phyloP scores from a whole-genome alignment of 2,888 invertebrate species.

The Steinernema scapterisci region DNA sequence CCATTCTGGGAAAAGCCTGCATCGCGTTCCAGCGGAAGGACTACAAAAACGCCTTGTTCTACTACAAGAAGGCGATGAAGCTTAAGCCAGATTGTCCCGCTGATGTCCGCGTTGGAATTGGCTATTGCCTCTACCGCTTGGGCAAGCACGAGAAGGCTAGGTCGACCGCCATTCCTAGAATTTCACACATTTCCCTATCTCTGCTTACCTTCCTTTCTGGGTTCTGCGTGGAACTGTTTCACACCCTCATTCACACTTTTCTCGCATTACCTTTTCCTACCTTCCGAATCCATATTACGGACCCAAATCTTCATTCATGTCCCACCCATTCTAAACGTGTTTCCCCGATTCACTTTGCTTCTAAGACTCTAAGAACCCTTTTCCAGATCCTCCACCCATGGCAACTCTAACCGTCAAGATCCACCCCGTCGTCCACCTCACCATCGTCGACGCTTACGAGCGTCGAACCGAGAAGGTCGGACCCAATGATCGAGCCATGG shows the following conservation, averaged over 20 bases:
- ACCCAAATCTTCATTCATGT: too few species aligned
- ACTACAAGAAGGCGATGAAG: constrained; percentile 94
- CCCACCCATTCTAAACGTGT: too few species aligned
- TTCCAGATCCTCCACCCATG: constrained; percentile 36
- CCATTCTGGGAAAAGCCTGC: constrained; percentile 95
- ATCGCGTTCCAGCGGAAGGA: constrained; percentile 95
- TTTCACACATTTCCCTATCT: too few species aligned
- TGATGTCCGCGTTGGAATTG: constrained; percentile 93
- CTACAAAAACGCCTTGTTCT: constrained; percentile 89
- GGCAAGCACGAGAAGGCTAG: constrained; percentile 93
- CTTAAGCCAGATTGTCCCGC: constrained; percentile 97
- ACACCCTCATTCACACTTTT: too few species aligned
- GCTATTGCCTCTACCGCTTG: constrained; percentile 95
- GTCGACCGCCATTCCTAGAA: too few species aligned
- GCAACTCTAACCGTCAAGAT: constrained; percentile 71
- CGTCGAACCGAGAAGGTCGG: constrained; percentile 72
- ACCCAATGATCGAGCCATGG: constrained; percentile 77
- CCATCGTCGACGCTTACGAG: constrained; percentile 97
- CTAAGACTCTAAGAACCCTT: too few species aligned
- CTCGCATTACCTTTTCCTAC: too few species aligned
- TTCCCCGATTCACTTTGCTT: too few species aligned
- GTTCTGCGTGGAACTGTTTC: too few species aligned
- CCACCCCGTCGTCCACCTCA: constrained; percentile 96
- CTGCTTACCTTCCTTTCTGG: too few species aligned
- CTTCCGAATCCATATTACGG: too few species aligned